Evolutionary conservation across 2,113 vertebrate species (phyloP), one percentile per base, ranked within the genome.

Genomic region (Gadus macrocephalus): DNA sequence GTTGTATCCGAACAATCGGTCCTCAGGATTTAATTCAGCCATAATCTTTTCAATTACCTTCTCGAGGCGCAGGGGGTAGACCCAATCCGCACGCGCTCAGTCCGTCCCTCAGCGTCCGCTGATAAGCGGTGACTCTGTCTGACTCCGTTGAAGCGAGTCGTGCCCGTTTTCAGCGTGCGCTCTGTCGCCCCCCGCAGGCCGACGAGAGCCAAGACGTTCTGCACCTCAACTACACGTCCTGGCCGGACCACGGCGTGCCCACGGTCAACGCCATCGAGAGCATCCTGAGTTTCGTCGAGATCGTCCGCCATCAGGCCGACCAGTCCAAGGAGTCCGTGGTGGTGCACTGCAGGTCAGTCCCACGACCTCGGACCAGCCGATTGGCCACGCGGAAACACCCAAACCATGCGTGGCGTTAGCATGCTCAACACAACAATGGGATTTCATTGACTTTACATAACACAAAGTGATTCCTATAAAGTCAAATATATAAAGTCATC

Each of bases 161-260:
- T 20, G 20, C 28, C 28, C 28, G 28, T 31, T 31, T 31, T 67
- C 16, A 66, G 35, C 15, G 67, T n/a, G 9, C 22, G 55, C 66
- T 35, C 17, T 80, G 62, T 27, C 35, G 49, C 71, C 66, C 53
- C 75, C 69, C 64, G 6, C 77, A 99, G 96, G 96, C 94, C 1
- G 95, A 98, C 0, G 96, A 98, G 79, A 88, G 83, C 49, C 97
- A 94, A 78, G 94, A 95, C 0, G 91, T 98, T 67, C 91, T 95
- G 77, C 97, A 99, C 82, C 94, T 97, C 68, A 98, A 98, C 89
- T 99, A 95, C 90, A 98, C 94, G 0, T 96, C 96, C 0, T 99
- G 97, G 97, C 96, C 97, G 0, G 97, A 99, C 69, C 97, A 99
- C 0, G 97, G 96, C 0, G 96, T 99, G 0, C 97, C 97, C 76